A percentile compares a stretch with the other conserved stretches of the same genome.
Evolutionary conservation across 2,888 invertebrate species (phyloP).

Genomic region (Mamestra brassicae): DNA sequence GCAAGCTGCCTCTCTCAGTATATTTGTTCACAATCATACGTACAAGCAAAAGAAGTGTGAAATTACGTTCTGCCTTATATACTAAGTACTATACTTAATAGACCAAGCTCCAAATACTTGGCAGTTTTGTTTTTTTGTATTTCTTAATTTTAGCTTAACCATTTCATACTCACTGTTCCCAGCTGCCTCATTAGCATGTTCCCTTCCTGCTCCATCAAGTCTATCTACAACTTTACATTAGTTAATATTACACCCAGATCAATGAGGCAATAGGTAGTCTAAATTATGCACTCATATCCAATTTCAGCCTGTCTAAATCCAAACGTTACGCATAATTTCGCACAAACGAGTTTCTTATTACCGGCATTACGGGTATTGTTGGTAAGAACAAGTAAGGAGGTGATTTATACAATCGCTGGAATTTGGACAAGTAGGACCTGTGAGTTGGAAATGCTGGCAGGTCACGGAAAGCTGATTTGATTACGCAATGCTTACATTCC

Average conservation of each 20-base stretch:
- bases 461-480: constrained; percentile 51
- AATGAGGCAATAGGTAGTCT: constrained; percentile 26
- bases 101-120: background rate
- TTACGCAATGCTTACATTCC: constrained; percentile 50
- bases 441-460: constrained; percentile 39
- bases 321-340: constrained; percentile 50
- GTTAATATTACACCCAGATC: constrained; percentile 1
- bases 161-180: background rate
- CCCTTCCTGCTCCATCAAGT: background rate
- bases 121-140: background rate
- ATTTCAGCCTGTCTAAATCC: constrained; percentile 40
- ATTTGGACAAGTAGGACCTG: constrained; percentile 53
- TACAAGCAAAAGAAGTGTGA: background rate
- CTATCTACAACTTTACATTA: background rate
- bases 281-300: constrained; percentile 37
- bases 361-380: constrained; percentile 46
- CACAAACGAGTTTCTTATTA: constrained; percentile 53
- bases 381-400: constrained; percentile 53
- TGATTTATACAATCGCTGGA: constrained; percentile 60
- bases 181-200: background rate
- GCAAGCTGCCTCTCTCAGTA: background rate
- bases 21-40: background rate
- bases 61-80: too few relatives aligned
- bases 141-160: background rate
- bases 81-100: too few relatives aligned